These are phyloP conservation scores for Orius laevigatus DNA, from an alignment of 1,140 invertebrate species.

Conservation along the genomic window DNA sequence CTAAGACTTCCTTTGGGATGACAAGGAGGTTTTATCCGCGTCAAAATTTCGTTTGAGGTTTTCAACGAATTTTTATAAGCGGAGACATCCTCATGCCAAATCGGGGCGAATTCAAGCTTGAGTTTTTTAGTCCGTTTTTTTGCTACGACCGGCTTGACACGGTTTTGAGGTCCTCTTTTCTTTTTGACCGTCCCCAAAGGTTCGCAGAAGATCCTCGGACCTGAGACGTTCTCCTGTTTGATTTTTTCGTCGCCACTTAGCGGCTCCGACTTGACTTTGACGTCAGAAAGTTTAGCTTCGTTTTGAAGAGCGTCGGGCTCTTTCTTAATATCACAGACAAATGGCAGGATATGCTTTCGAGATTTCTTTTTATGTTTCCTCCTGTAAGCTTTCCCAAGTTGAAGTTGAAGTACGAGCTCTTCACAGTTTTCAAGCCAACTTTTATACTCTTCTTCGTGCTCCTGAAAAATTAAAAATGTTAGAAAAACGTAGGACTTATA, in stretches of 20 bases:
- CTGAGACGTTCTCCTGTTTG: conserved; percentile 6
- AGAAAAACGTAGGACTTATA: too few relatives aligned
- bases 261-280: conserved; percentile 1
- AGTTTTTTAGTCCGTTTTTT: conserved; percentile 30
- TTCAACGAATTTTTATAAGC: conserved; percentile 61
- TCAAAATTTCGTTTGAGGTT: conserved; percentile 59
- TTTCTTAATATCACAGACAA: not conserved
- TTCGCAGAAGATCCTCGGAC: conserved; percentile 19
- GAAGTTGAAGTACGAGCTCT: not conserved
- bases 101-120: conserved; percentile 29
- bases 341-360: too few relatives aligned
- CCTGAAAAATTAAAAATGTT: conserved; percentile 1
- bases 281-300: not conserved
- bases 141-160: too few relatives aligned
- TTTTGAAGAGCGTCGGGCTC: not conserved
- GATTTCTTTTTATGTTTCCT: too few relatives aligned
- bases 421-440: conserved; percentile 4
- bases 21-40: conserved; percentile 34
- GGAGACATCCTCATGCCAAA: conserved; percentile 66
- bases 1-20: conserved; percentile 42
- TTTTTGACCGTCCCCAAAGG: conserved; percentile 6
- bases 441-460: conserved; percentile 7
- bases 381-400: not conserved
- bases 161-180: conserved; percentile 11
- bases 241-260: conserved; percentile 6